Evolutionary conservation across 2,113 vertebrate genomes (phyloP), one percentile per base, ranked within the genome.

Genomic region (Anolis sagrei): DNA sequence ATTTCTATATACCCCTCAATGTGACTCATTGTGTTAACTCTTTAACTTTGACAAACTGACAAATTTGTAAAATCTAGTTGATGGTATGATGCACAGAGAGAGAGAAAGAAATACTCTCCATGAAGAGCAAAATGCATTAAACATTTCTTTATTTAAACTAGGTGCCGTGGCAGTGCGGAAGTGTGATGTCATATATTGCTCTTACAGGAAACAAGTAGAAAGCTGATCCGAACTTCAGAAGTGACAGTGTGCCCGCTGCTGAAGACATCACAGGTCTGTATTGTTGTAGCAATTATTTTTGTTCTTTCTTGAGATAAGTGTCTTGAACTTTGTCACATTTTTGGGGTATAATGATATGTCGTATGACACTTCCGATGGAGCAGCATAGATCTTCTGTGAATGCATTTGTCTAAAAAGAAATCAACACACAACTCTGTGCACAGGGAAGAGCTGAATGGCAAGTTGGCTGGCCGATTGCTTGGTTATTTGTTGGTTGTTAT

Each of bases 101-200:
- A 54, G 23, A 62, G 62, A 80, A 27, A 61, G 75, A 48, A 85
- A 29, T 1, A 0, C 1, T 11, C 34, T 84, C 29, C 69, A 54
- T 82, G 49, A 21, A 64, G 51, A 85, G 76, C 81, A 77, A 16
- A 4, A n/a, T 79, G 61, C 76, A 88, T 7, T 11, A 48, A 89
- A 91, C 1, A 0, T 68, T 7, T 68, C n/a, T 74, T 68, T 74
- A 14, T 44, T 49, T 66, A 23, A 61, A 92, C 93, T 94, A 95
- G 95, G 95, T 95, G 93, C 79, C 0, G 92, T 92, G 92, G 93
- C 79, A 0, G 92, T 92, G 92, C 94, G 96, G 96, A 97, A 97
- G 95, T 92, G 29, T 84, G 89, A 29, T 61, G 82, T 96, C 94
- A 96, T 92, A 62, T 94, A 95, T 82, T 23, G 3, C 90, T 23